Conservation (phyloP, 2,113 vertebrate species). For the Mungos mungo region DNA sequence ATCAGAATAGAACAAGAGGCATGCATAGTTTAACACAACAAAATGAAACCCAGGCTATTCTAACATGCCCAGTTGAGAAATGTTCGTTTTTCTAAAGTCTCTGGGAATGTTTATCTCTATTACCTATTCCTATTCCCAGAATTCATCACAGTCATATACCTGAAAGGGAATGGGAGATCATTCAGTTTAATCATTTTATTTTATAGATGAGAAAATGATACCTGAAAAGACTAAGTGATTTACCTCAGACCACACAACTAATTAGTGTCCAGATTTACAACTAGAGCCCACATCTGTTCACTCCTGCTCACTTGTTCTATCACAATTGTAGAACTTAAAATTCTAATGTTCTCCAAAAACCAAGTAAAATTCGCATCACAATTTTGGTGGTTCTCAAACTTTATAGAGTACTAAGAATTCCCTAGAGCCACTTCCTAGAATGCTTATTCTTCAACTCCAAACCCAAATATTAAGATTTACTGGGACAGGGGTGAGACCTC, state of each 20-base stretch:
- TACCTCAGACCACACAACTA: not conserved
- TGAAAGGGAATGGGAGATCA: not conserved
- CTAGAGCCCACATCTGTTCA: not conserved
- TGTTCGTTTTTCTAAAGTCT: not conserved
- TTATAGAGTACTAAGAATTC: not conserved
- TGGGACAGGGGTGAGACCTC: not conserved
- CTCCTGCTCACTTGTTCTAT: not conserved
- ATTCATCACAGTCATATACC: not conserved
- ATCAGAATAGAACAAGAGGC: not conserved
- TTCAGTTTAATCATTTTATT: slow-evolving; percentile 3
- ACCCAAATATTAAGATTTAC: not conserved
- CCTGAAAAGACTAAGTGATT: not conserved
- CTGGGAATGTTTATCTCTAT: not conserved
- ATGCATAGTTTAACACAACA: not conserved
- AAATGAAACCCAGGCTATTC: not conserved
- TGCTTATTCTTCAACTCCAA: not conserved
- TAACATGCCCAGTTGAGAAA: not conserved
- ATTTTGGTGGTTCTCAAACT: slow-evolving; percentile 10
- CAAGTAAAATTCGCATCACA: slow-evolving; percentile 27
- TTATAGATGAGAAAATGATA: slow-evolving; percentile 6
- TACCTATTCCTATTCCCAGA: not conserved
- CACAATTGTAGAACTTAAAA: not conserved
- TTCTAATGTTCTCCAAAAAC: not conserved
- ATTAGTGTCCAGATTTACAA: slow-evolving; percentile 9
- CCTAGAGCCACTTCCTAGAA: not conserved